A percentile compares a stretch with the other conserved stretches of the same genome.
These are phyloP conservation scores for Thymelicus acteon DNA, from an alignment of 2,888 invertebrate species.

Conservation along the genomic window DNA sequence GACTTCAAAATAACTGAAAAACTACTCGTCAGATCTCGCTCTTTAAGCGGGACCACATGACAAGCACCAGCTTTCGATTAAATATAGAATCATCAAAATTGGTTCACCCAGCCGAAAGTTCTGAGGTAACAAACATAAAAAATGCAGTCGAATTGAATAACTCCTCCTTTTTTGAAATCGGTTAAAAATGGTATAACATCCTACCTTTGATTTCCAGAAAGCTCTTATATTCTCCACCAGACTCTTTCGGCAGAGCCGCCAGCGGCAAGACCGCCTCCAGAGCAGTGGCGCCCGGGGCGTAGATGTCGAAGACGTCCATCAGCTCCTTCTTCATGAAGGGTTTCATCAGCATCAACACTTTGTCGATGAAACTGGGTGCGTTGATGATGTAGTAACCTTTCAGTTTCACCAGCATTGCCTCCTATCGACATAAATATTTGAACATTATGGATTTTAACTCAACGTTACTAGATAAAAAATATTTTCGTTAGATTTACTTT, in stretches of 20 bases:
- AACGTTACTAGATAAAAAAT: too few relatives aligned
- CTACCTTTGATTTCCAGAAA: conserved; percentile 54
- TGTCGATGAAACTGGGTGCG: conserved; percentile 88
- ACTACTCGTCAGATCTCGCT: too few relatives aligned
- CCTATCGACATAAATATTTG: conserved; percentile 69
- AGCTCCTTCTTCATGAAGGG: conserved; percentile 90
- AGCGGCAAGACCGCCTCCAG: conserved; percentile 81
- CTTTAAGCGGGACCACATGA: too few relatives aligned
- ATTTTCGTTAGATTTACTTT: too few relatives aligned
- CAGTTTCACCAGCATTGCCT: conserved; percentile 83
- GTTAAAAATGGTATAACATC: neutral
- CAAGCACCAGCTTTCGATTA: too few relatives aligned
- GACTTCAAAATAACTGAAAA: too few relatives aligned
- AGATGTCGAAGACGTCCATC: conserved; percentile 75
- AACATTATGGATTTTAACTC: neutral
- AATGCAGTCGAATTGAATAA: too few relatives aligned
- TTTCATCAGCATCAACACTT: conserved; percentile 85
- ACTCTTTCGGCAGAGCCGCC: conserved; percentile 84
- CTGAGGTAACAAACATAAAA: too few relatives aligned
- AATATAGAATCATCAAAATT: too few relatives aligned
- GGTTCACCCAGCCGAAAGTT: too few relatives aligned
- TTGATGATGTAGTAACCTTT: conserved; percentile 88
- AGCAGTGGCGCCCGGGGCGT: conserved; percentile 72
- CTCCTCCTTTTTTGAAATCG: too few relatives aligned
- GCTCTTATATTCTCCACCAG: conserved; percentile 81